phyloP scores from a whole-genome alignment of 2,113 vertebrate genomes.

The Scophthalmus maximus region DNA sequence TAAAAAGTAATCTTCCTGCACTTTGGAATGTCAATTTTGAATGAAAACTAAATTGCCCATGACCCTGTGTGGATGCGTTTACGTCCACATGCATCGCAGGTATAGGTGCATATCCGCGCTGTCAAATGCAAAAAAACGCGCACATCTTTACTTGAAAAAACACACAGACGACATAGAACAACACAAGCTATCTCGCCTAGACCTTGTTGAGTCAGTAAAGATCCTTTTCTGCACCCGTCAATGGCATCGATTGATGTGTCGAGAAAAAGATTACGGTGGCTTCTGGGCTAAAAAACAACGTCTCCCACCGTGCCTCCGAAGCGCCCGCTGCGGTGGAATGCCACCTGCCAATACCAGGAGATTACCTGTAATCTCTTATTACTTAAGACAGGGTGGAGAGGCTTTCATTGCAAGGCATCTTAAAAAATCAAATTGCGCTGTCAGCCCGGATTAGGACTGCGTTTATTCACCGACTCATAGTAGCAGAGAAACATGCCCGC shows the following conservation, averaged over 20 bases:
- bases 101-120: conserved; percentile 6
- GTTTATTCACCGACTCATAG: conserved; percentile 71
- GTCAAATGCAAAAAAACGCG: conserved; percentile 2
- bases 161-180: conserved; percentile 8
- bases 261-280: conserved; percentile 54
- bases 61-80: neutral
- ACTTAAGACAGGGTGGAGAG: conserved; percentile 81
- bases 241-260: conserved; percentile 58
- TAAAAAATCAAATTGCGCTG: conserved; percentile 80
- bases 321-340: conserved; percentile 57
- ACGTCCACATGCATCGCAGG: neutral
- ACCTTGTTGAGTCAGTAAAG: conserved; percentile 24
- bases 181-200: neutral
- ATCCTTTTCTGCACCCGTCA: conserved; percentile 44
- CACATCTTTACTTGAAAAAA: conserved; percentile 4
- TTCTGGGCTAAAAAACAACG: conserved; percentile 67
- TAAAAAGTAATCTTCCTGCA: neutral
- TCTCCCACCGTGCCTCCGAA: conserved; percentile 46
- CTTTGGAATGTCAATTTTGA: neutral
- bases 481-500: conserved; percentile 77
- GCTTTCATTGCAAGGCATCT: conserved; percentile 72
- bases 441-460: conserved; percentile 77
- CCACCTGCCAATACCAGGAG: conserved; percentile 70
- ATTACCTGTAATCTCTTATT: conserved; percentile 82
- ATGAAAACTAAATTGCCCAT: neutral